These are phyloP conservation scores for Pantherophis guttatus DNA, from an alignment of 2,113 vertebrate genomes.

Conservation along the genomic window DNA sequence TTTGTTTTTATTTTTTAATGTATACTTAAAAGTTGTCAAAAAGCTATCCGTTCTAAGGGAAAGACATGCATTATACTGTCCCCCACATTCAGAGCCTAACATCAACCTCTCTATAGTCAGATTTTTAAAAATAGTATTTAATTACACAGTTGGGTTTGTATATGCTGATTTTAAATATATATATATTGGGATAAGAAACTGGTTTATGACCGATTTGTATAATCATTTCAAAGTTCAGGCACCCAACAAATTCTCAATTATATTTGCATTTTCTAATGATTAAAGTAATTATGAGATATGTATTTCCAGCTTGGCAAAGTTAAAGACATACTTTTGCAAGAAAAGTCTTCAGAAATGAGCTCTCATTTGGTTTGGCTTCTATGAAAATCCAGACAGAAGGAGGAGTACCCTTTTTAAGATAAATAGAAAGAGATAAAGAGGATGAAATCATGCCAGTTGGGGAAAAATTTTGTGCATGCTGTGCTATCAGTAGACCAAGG, in stretches of 20 bases:
- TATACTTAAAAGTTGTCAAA: constrained; percentile 2
- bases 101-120: not conserved
- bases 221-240: constrained; percentile 25
- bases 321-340: constrained; percentile 19
- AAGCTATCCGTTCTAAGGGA: constrained; percentile 2
- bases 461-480: not conserved
- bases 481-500: not conserved
- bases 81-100: not conserved
- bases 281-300: constrained; percentile 20
- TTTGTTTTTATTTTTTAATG: constrained; percentile 23
- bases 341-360: constrained; percentile 33
- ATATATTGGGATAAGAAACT: constrained; percentile 14
- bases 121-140: constrained; percentile 25
- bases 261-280: not conserved
- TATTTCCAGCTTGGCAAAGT: constrained; percentile 8
- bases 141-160: not conserved
- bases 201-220: not conserved
- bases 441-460: not conserved
- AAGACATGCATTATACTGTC: not conserved
- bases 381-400: constrained; percentile 16
- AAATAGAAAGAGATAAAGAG: constrained; percentile 2
- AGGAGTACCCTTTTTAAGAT: constrained; percentile 3
- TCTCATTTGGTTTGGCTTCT: constrained; percentile 31
- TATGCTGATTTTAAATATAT: constrained; percentile 5
- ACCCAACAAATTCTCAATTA: constrained; percentile 7